phyloP scores from a whole-genome alignment of 2,888 invertebrate species.

The Pristionchus maxplancki region DNA sequence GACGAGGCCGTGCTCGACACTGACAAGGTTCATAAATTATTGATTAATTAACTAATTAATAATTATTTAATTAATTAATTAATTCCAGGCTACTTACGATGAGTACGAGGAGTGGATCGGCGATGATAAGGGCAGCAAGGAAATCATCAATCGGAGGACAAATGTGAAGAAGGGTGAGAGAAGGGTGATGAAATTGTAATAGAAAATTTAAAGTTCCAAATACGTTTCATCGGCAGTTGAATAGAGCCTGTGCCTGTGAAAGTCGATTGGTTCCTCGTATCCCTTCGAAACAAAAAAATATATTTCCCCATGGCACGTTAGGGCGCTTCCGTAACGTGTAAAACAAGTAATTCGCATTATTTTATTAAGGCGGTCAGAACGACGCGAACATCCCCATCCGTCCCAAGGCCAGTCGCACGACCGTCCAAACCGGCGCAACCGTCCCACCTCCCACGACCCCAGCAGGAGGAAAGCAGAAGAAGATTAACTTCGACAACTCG shows the following conservation, averaged over 20 bases:
- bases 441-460: not conserved
- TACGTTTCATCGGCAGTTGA: not conserved
- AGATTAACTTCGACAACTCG: slow-evolving; percentile 37
- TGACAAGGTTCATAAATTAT: not conserved
- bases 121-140: slow-evolving; percentile 11
- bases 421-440: not conserved
- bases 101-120: slow-evolving; percentile 49
- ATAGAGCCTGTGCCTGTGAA: not conserved
- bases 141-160: slow-evolving; percentile 21
- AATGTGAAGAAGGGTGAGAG: slow-evolving; percentile 33
- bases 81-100: slow-evolving; percentile 18
- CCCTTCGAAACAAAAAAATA: not conserved
- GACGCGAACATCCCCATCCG: slow-evolving; percentile 23
- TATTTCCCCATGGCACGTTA: no score
- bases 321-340: no score
- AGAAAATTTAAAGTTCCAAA: not conserved
- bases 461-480: not conserved
- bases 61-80: not conserved
- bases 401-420: not conserved
- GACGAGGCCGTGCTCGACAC: slow-evolving; percentile 44
- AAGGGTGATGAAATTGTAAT: not conserved
- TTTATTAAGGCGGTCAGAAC: not conserved
- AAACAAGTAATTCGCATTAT: no score
- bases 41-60: not conserved
- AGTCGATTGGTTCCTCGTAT: not conserved